A percentile compares a stretch with the other conserved stretches of the same genome.
These are phyloP conservation scores for Copidosoma aretas DNA, from an alignment of 2,888 invertebrate species.

Conservation along the genomic window DNA sequence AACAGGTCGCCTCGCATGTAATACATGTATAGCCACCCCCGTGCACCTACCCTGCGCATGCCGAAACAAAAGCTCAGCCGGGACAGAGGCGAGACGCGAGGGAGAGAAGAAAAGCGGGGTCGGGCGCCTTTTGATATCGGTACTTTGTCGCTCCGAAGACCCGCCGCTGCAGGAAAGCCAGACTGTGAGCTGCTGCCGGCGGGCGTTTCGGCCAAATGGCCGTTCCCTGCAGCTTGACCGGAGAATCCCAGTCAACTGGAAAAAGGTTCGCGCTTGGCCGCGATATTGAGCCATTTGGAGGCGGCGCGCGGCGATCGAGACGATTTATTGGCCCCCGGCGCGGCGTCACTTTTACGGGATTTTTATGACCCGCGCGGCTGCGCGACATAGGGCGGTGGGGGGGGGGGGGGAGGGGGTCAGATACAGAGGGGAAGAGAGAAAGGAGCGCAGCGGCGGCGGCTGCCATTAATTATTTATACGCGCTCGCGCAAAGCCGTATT, in stretches of 20 bases:
- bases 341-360: slow-evolving; percentile 46
- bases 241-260: slow-evolving; percentile 4
- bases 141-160: slow-evolving; percentile 46
- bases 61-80: background rate
- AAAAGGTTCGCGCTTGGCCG: slow-evolving; percentile 30
- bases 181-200: too few species aligned
- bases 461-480: slow-evolving; percentile 45
- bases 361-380: background rate
- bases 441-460: too few species aligned
- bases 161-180: slow-evolving; percentile 36
- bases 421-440: too few species aligned
- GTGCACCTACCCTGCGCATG: background rate
- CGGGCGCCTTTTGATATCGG: slow-evolving; percentile 14
- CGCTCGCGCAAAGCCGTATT: background rate
- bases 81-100: background rate
- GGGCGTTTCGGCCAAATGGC: too few species aligned
- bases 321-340: slow-evolving; percentile 46
- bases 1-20: too few species aligned
- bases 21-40: too few species aligned
- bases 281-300: slow-evolving; percentile 48
- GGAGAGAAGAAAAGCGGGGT: background rate
- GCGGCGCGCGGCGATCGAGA: slow-evolving; percentile 42
- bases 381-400: too few species aligned
- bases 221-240: too few species aligned
- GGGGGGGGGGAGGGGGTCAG: too few species aligned